Evolutionary conservation across 1,140 invertebrate genomes (phyloP).

Genomic region (Drosophila pectinifera): DNA sequence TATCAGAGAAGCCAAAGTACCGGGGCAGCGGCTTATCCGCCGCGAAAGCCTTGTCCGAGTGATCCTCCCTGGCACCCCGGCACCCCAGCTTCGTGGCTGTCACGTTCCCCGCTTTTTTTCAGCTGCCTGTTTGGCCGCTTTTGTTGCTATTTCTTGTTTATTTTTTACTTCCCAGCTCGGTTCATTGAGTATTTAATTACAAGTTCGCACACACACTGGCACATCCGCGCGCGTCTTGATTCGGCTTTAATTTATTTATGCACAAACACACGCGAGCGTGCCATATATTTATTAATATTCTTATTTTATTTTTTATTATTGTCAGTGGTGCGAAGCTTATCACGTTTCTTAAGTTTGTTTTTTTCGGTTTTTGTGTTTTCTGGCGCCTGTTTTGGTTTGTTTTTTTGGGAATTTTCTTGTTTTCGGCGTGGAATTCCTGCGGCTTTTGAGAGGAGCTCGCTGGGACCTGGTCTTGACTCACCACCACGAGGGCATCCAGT

Average conservation of each 20-base stretch:
- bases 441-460: background rate
- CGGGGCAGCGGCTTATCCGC: slow-evolving; percentile 66
- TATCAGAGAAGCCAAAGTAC: slow-evolving; percentile 45
- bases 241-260: slow-evolving; percentile 48
- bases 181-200: slow-evolving; percentile 82
- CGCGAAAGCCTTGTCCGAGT: slow-evolving; percentile 57
- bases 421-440: slow-evolving; percentile 52
- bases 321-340: slow-evolving; percentile 48
- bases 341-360: slow-evolving; percentile 63
- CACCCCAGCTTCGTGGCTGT: background rate
- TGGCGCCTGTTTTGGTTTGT: slow-evolving; percentile 18
- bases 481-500: slow-evolving; percentile 51
- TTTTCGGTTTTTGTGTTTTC: slow-evolving; percentile 12
- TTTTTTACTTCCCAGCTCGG: slow-evolving; percentile 57
- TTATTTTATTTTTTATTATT: slow-evolving; percentile 22
- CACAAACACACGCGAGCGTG: slow-evolving; percentile 9
- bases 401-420: slow-evolving; percentile 62
- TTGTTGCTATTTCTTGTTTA: slow-evolving; percentile 30
- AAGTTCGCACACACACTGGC: slow-evolving; percentile 43
- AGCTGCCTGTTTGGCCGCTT: slow-evolving; percentile 75
- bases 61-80: slow-evolving; percentile 30
- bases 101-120: slow-evolving; percentile 16
- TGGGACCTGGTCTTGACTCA: slow-evolving; percentile 46
- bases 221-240: too few relatives aligned
- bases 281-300: slow-evolving; percentile 7